A percentile compares a stretch with the other conserved stretches of the same genome.
Evolutionary conservation across 2,888 invertebrate genomes (phyloP).

Genomic region (Cabera pusaria): DNA sequence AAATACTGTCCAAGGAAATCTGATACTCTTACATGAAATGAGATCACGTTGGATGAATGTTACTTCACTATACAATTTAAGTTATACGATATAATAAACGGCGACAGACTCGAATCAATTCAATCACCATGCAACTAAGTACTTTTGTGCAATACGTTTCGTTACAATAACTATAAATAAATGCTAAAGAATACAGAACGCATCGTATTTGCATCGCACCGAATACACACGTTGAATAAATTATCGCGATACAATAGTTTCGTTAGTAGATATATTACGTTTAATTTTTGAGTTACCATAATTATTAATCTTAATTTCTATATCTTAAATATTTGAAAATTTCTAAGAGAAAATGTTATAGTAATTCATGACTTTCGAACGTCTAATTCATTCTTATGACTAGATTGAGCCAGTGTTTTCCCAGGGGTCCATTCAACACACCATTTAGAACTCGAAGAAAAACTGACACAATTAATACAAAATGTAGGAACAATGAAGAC

Average conservation of each 20-base stretch:
- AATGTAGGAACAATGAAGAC: constrained; percentile 75
- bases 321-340: constrained; percentile 66
- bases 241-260: constrained; percentile 54
- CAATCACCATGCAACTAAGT: constrained; percentile 69
- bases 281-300: constrained; percentile 49
- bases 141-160: constrained; percentile 77
- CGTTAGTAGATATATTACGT: constrained; percentile 49
- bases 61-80: constrained; percentile 54
- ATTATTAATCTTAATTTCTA: constrained; percentile 52
- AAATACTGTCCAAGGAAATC: constrained; percentile 52
- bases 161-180: constrained; percentile 62
- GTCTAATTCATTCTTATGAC: constrained; percentile 81
- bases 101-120: constrained; percentile 47
- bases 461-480: constrained; percentile 77
- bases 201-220: constrained; percentile 56
- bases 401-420: constrained; percentile 80
- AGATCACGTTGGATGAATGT: constrained; percentile 72
- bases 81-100: constrained; percentile 50
- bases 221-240: constrained; percentile 55
- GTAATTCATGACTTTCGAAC: constrained; percentile 68
- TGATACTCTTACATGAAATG: constrained; percentile 66
- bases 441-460: constrained; percentile 63
- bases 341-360: constrained; percentile 61
- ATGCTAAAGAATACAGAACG: constrained; percentile 63
- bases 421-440: constrained; percentile 55